Evolutionary conservation across 2,797 vertebrate genomes (phyloP), one percentile per base, ranked within the genome.

Genomic region (Synaphobranchus kaupii): DNA sequence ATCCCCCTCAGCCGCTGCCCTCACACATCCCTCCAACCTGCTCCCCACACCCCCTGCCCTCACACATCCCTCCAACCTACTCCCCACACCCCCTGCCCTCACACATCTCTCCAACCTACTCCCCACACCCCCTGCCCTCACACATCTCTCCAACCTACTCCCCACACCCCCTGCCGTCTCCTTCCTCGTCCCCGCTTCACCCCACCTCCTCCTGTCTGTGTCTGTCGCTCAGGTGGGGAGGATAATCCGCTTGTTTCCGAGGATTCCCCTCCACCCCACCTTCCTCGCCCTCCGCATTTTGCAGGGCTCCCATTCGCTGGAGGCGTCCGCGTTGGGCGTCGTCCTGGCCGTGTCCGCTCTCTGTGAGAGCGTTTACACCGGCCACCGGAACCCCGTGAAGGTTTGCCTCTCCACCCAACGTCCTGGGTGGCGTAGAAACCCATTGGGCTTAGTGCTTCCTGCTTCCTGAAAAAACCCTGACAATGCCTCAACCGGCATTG

Each of bases 331-430:
- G 90, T 94, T 97, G 94, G 96, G 95, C 93, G 94, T 97, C 94
- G 94, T 95, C 93, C 96, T 95, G 95, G 96, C 96, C 94, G 90
- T 96, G 93, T 97, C 96, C 95, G 96, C 93, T 95, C 96, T 98
- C 48, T 98, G 96, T 96, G 95, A 95, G 93, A 95, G 94, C 94
- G 93, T 96, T 95, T 95, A 95, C 95, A 90, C 93, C 95, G 94
- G 94, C 95, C 95, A 94, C 95, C 95, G 95, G 96, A 95, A 95
- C 93, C 94, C 91, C 88, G 47, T 93, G 93, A 96, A 98, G 97
- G 97, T 98, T 97, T 97, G 97, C 96, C 92, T 96, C 92, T 93
- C 88, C 58, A 83, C 87, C 90, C 89, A 89, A 31, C 15, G 63
- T 48, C 60, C 28, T 80, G 60, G 90, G 84, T 84, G 93, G 92